phyloP scores from a whole-genome alignment of 2,113 vertebrate species.

The Cynoglossus semilaevis region DNA sequence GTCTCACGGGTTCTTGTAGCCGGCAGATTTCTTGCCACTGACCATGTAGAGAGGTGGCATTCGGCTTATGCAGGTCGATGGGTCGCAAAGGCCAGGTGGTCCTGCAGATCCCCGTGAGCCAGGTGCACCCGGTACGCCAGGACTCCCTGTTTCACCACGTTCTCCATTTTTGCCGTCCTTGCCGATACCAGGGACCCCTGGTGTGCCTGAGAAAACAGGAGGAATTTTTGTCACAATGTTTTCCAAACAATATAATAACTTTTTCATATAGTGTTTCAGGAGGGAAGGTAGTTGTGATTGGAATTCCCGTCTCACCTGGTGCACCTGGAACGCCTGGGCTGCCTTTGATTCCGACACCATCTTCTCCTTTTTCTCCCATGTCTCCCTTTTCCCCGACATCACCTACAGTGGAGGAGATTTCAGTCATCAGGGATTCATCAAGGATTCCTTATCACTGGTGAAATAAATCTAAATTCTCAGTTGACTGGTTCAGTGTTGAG shows the following conservation, averaged over 20 bases:
- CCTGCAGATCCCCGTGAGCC: conserved; percentile 71
- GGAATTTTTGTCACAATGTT: too few species aligned
- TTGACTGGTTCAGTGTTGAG: too few species aligned
- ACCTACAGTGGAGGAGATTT: conserved; percentile 53
- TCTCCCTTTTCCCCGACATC: conserved; percentile 70
- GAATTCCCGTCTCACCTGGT: conserved; percentile 62
- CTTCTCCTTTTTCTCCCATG: conserved; percentile 73
- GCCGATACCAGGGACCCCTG: conserved; percentile 72
- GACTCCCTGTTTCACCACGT: conserved; percentile 67
- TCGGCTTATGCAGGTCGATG: conserved; percentile 73
- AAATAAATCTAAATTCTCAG: too few species aligned
- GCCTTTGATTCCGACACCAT: conserved; percentile 75
- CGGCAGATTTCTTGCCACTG: conserved; percentile 72
- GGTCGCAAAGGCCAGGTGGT: conserved; percentile 77
- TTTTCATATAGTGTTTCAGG: too few species aligned
- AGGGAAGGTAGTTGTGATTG: too few species aligned
- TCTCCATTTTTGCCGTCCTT: conserved; percentile 73
- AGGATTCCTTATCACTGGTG: too few species aligned
- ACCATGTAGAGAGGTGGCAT: conserved; percentile 73
- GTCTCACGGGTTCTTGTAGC: conserved; percentile 69
- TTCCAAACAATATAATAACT: too few species aligned
- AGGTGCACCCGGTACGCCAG: conserved; percentile 66
- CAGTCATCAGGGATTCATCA: too few species aligned
- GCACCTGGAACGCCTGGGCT: conserved; percentile 68
- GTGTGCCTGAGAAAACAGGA: conserved; percentile 51